These are phyloP conservation scores for Entomyzon cyanotis DNA, from an alignment of 2,113 vertebrate genomes.

Conservation along the genomic window DNA sequence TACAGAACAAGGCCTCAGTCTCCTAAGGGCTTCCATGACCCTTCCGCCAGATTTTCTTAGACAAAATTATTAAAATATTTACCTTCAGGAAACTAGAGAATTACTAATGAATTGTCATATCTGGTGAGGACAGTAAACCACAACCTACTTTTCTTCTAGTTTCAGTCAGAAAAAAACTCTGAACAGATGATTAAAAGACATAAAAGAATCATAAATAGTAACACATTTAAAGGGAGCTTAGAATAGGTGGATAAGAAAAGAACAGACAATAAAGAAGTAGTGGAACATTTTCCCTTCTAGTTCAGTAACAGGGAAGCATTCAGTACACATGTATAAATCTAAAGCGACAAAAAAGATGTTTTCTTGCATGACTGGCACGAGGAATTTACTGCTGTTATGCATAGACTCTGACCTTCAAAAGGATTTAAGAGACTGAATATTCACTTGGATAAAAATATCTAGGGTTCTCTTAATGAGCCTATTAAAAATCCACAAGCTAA, in stretches of 20 bases:
- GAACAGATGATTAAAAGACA: neutral
- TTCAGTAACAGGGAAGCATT: neutral
- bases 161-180: neutral
- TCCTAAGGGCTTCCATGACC: neutral
- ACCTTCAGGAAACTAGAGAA: neutral
- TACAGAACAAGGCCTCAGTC: neutral
- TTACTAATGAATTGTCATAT: neutral
- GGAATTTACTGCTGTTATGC: neutral
- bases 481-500: neutral
- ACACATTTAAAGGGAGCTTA: neutral
- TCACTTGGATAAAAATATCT: conserved; percentile 8
- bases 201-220: neutral
- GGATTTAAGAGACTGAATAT: neutral
- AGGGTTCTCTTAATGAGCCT: neutral
- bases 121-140: neutral
- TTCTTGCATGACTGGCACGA: neutral
- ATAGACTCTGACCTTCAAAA: neutral
- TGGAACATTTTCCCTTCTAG: neutral
- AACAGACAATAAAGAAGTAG: neutral
- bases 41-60: neutral
- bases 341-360: neutral
- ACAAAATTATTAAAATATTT: neutral
- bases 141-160: neutral
- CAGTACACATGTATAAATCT: neutral
- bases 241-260: neutral